Evolutionary conservation across 1,140 invertebrate genomes (phyloP).

Genomic region (Megathymus violae): DNA sequence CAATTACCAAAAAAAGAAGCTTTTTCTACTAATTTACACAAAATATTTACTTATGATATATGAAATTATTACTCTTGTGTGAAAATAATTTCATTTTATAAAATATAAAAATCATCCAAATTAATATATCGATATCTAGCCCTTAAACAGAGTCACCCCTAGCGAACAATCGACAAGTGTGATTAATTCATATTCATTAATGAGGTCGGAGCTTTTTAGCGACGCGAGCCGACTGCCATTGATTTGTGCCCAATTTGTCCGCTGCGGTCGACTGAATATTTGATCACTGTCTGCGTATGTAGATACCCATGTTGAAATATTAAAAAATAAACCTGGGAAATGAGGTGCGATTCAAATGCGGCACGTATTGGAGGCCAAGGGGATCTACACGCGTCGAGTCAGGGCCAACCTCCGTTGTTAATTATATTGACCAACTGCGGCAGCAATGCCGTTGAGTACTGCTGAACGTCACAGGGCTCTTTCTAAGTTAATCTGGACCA

Average conservation of each 20-base stretch:
- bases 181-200: constrained; percentile 78
- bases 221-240: constrained; percentile 57
- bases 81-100: too few relatives aligned
- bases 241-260: constrained; percentile 74
- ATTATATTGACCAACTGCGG: too few relatives aligned
- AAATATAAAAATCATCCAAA: too few relatives aligned
- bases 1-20: too few relatives aligned
- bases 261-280: constrained; percentile 67
- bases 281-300: constrained; percentile 50
- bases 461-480: too few relatives aligned
- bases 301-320: constrained; percentile 47
- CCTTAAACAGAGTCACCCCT: constrained; percentile 45
- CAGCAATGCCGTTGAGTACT: too few relatives aligned
- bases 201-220: constrained; percentile 75
- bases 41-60: too few relatives aligned
- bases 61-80: too few relatives aligned
- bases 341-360: constrained; percentile 28
- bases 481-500: too few relatives aligned
- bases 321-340: constrained; percentile 53
- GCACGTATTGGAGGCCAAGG: background rate
- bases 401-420: too few relatives aligned
- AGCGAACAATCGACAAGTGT: constrained; percentile 62
- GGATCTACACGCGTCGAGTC: too few relatives aligned
- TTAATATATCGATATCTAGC: constrained; percentile 40
- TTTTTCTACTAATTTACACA: too few relatives aligned